Evolutionary conservation across 2,888 invertebrate genomes (phyloP).

Genomic region (Nephrotoma appendiculata): DNA sequence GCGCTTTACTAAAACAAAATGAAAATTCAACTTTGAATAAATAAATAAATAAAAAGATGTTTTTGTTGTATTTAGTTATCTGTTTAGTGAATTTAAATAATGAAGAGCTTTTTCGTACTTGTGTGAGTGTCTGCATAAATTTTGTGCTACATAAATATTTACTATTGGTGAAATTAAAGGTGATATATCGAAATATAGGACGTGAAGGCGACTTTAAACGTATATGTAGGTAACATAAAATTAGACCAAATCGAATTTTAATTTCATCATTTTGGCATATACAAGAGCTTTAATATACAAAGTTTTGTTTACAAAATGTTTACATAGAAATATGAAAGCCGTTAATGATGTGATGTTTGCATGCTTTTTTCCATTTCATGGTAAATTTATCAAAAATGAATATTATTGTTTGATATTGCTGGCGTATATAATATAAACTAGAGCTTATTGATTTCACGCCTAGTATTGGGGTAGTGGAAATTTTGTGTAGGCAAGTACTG

Average conservation of each 20-base stretch:
- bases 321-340: not conserved
- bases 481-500: no score
- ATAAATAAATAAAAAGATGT: not conserved
- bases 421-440: not conserved
- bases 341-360: not conserved
- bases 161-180: not conserved
- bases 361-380: not conserved
- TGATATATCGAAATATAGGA: not conserved
- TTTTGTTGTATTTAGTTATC: not conserved
- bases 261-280: not conserved
- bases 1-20: not conserved
- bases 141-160: no score
- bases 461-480: not conserved
- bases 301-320: not conserved
- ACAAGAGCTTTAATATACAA: not conserved
- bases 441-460: not conserved
- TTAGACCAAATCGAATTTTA: not conserved
- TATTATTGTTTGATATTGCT: not conserved
- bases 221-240: not conserved
- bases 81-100: not conserved
- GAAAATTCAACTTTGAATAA: not conserved
- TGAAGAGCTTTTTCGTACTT: not conserved
- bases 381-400: not conserved
- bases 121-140: not conserved
- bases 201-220: not conserved